A percentile compares a stretch with the other conserved stretches of the same genome.
These are phyloP conservation scores for Chaetodon trifasciatus DNA, from an alignment of 2,797 vertebrate genomes.

Conservation along the genomic window DNA sequence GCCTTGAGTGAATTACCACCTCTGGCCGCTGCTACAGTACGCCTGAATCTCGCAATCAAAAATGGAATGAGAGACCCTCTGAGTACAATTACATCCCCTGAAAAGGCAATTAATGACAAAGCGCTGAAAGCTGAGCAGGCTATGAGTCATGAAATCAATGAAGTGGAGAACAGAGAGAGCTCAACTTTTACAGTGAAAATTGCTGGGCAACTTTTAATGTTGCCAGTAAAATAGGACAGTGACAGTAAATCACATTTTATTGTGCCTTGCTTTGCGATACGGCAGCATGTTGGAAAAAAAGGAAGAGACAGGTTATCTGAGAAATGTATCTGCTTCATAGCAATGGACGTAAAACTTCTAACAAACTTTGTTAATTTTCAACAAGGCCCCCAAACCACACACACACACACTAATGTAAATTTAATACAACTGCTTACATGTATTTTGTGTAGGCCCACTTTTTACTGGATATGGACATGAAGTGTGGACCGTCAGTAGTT, in stretches of 20 bases:
- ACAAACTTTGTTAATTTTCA: no score
- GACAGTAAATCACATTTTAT: conserved; percentile 33
- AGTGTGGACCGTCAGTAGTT: no score
- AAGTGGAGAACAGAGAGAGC: conserved; percentile 33
- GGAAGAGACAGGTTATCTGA: not conserved
- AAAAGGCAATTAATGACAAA: conserved; percentile 53
- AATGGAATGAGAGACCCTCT: conserved; percentile 13
- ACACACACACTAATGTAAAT: no score
- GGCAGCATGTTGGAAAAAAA: not conserved
- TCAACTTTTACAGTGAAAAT: conserved; percentile 36
- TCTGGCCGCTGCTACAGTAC: not conserved
- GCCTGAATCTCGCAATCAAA: conserved; percentile 20
- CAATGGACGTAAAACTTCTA: not conserved
- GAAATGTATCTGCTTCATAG: not conserved
- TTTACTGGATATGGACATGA: no score
- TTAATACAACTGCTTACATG: no score
- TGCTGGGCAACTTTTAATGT: conserved; percentile 40
- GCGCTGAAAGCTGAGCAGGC: conserved; percentile 39
- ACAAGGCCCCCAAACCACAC: no score
- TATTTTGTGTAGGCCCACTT: no score
- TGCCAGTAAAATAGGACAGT: conserved; percentile 18
- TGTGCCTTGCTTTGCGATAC: not conserved
- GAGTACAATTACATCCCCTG: conserved; percentile 39
- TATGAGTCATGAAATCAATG: conserved; percentile 54
- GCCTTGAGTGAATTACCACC: not conserved